Evolutionary conservation across 2,113 vertebrate genomes (phyloP).

Genomic region (Carassius auratus): DNA sequence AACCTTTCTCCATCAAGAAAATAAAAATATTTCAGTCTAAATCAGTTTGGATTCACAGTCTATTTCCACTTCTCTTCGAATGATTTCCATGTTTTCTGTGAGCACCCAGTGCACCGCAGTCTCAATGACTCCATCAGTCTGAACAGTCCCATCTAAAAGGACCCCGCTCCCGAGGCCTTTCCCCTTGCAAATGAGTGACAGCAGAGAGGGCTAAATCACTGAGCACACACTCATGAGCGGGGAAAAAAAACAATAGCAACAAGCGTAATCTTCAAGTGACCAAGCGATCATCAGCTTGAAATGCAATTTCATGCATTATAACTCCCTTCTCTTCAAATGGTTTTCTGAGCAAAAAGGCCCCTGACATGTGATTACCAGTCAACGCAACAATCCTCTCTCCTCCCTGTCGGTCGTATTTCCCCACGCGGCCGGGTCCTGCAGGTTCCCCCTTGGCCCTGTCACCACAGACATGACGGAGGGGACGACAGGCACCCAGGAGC

Average conservation of each 20-base stretch:
- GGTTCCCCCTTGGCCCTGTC: conserved; percentile 87
- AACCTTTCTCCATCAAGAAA: not conserved
- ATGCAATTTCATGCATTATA: conserved; percentile 82
- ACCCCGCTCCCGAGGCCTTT: conserved; percentile 47
- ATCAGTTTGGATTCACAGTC: conserved; percentile 1
- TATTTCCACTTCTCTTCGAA: conserved; percentile 13
- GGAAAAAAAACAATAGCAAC: conserved; percentile 48
- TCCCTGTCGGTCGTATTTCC: conserved; percentile 66
- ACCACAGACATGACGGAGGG: conserved; percentile 74
- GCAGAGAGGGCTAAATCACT: conserved; percentile 67
- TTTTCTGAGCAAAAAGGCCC: conserved; percentile 66
- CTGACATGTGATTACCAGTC: conserved; percentile 77
- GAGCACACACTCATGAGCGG: conserved; percentile 44
- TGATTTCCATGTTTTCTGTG: not conserved
- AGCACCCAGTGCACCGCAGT: too few relatives aligned
- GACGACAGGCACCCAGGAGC: conserved; percentile 84
- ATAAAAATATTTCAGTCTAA: not conserved
- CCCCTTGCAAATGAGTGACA: conserved; percentile 61
- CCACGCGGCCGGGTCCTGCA: conserved; percentile 78
- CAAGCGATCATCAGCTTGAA: conserved; percentile 77
- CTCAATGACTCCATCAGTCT: conserved; percentile 41
- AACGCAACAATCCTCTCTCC: conserved; percentile 71
- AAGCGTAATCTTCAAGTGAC: conserved; percentile 66
- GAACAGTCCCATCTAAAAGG: conserved; percentile 36
- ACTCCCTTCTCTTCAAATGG: conserved; percentile 63